These are phyloP conservation scores for Actenoides hombroni DNA, from an alignment of 2,113 vertebrate genomes.

Conservation along the genomic window DNA sequence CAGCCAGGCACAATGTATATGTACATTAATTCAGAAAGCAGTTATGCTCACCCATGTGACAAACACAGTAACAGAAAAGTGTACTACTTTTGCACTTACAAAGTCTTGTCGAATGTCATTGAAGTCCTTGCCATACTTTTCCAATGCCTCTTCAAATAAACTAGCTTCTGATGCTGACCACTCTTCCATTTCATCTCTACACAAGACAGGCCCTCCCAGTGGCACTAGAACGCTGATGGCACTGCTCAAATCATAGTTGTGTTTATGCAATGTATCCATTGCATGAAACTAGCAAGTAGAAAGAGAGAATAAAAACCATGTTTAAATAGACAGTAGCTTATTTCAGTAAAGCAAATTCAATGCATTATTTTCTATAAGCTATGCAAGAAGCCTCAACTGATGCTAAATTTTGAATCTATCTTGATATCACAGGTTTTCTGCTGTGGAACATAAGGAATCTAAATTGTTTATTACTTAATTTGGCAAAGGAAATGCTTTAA, in stretches of 20 bases:
- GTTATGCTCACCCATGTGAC: background rate
- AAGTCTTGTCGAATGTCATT: conserved; percentile 99
- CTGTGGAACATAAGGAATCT: background rate
- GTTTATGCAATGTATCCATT: conserved; percentile 94
- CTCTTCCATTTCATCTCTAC: conserved; percentile 98
- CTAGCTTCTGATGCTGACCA: conserved; percentile 97
- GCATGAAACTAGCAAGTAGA: conserved; percentile 86
- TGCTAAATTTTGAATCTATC: background rate
- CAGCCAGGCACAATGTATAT: background rate
- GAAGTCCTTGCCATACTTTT: conserved; percentile 99
- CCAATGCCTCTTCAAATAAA: conserved; percentile 95
- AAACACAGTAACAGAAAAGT: background rate
- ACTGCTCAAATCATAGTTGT: conserved; percentile 91
- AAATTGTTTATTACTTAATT: background rate
- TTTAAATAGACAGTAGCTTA: background rate
- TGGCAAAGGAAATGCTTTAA: background rate
- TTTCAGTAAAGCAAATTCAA: background rate
- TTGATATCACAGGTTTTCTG: background rate
- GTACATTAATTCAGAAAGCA: background rate
- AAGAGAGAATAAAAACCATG: background rate
- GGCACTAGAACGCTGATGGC: conserved; percentile 93
- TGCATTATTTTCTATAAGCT: background rate
- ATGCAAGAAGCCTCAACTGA: background rate
- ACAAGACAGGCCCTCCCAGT: conserved; percentile 92
- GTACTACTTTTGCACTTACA: conserved; percentile 77